Percentiles rank a stretch among this genome's conserved stretches.
These are phyloP conservation scores for Drusus annulatus DNA, from an alignment of 1,140 invertebrate genomes.

Conservation along the genomic window DNA sequence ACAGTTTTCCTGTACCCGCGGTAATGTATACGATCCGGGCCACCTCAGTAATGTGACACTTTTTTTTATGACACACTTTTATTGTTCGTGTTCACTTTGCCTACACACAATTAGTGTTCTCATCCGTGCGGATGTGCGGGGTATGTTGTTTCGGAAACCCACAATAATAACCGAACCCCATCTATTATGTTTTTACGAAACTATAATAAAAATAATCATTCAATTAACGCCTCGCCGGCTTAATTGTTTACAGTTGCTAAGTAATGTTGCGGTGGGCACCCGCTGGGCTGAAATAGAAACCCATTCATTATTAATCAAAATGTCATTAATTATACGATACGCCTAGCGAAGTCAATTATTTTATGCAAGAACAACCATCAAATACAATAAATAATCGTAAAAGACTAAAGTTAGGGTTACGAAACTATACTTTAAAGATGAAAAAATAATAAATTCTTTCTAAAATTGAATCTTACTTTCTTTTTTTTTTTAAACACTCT, in stretches of 20 bases:
- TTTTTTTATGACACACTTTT: conserved; percentile 45
- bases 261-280: neutral
- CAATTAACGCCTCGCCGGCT: neutral
- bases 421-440: too few species aligned
- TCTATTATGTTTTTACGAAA: neutral
- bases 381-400: too few species aligned
- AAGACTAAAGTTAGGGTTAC: too few species aligned
- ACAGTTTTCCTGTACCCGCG: neutral
- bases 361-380: too few species aligned
- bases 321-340: neutral
- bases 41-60: conserved; percentile 45
- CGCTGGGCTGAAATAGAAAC: neutral
- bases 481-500: too few species aligned
- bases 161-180: conserved; percentile 2
- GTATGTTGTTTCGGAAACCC: conserved; percentile 18
- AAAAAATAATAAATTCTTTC: too few species aligned
- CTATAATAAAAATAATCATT: conserved; percentile 10
- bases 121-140: conserved; percentile 21
- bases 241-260: conserved; percentile 13
- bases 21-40: conserved; percentile 30
- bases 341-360: too few species aligned
- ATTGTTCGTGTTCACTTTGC: conserved; percentile 32
- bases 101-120: conserved; percentile 48
- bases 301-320: conserved; percentile 8
- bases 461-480: too few species aligned